Conservation (phyloP, 2,888 invertebrate genomes). For the Anodontia alba region DNA sequence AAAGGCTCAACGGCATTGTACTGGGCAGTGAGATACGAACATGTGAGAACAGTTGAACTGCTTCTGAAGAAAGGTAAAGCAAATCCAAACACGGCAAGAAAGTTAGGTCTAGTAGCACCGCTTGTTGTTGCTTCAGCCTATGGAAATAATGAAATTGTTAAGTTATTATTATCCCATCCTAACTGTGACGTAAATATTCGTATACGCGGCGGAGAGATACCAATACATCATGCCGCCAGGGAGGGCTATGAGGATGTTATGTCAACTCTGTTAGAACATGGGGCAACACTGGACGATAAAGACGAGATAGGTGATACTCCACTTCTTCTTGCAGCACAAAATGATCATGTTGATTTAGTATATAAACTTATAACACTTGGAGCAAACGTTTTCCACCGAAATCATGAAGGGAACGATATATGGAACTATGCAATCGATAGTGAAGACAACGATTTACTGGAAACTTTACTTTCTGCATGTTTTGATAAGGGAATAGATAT, state of each 20-base stretch:
- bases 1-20: conserved; percentile 83
- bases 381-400: conserved; percentile 73
- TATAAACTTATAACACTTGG: conserved; percentile 71
- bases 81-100: conserved; percentile 76
- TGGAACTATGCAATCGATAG: conserved; percentile 81
- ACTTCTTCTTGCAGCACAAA: conserved; percentile 78
- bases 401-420: conserved; percentile 78
- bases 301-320: conserved; percentile 82
- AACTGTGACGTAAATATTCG: conserved; percentile 75
- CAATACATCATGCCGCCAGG: conserved; percentile 84
- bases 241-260: conserved; percentile 81
- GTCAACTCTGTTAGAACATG: conserved; percentile 74
- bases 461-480: conserved; percentile 55
- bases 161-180: conserved; percentile 66
- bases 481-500: conserved; percentile 28
- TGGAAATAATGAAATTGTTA: conserved; percentile 74
- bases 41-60: conserved; percentile 71
- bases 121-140: conserved; percentile 81
- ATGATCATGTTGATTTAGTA: conserved; percentile 72
- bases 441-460: conserved; percentile 70
- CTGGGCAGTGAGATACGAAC: conserved; percentile 83
- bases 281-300: conserved; percentile 78
- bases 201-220: conserved; percentile 80
- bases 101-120: conserved; percentile 81
- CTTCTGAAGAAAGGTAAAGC: conserved; percentile 77